A percentile compares a stretch with the other conserved stretches of the same genome.
Evolutionary conservation across 2,113 vertebrate genomes (phyloP).

Genomic region (Xiphophorus maculatus): DNA sequence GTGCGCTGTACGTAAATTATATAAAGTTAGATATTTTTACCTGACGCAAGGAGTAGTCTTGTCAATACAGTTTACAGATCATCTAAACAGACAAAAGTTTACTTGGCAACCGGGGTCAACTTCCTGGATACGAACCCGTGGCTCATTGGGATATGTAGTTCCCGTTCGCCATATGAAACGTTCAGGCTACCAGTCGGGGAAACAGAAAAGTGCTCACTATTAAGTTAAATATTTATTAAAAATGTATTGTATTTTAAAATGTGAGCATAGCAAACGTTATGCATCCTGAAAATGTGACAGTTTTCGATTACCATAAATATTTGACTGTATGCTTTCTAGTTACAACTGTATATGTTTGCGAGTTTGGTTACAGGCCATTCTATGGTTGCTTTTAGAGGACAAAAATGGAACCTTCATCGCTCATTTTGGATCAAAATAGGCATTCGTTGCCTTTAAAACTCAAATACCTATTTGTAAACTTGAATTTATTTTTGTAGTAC

Average conservation of each 20-base stretch:
- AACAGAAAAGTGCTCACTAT: neutral
- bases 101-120: conserved; percentile 71
- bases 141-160: conserved; percentile 75
- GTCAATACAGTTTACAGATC: conserved; percentile 3
- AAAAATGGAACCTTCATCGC: neutral
- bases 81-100: conserved; percentile 67
- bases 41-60: neutral
- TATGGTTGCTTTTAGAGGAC: neutral
- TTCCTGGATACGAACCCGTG: conserved; percentile 80
- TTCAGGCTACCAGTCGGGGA: neutral
- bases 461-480: neutral
- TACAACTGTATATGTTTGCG: neutral
- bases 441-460: neutral
- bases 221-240: neutral
- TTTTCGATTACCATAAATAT: neutral
- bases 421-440: neutral
- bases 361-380: neutral
- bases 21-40: neutral
- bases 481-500: too few relatives aligned
- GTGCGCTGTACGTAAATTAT: neutral
- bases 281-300: neutral
- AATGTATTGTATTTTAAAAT: neutral
- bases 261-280: neutral
- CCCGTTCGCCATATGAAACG: neutral
- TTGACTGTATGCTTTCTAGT: neutral